Conservation (phyloP, 2,888 invertebrate genomes). For the Onthophagus sagittarius region DNA sequence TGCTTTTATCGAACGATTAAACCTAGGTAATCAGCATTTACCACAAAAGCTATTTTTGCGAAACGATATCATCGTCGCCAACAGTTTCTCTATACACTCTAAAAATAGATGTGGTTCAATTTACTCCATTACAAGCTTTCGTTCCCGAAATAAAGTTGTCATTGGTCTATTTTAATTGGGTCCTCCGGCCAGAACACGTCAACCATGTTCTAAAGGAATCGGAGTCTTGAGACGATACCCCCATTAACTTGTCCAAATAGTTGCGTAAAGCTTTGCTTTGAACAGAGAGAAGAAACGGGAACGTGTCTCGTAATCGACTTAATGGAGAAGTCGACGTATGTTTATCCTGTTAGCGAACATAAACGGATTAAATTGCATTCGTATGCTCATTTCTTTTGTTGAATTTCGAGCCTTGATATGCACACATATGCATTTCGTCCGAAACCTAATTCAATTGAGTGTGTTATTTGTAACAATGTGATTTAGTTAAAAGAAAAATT, state of each 20-base stretch:
- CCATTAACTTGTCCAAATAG: slow-evolving; percentile 13
- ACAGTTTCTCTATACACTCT: no score
- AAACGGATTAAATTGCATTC: neutral
- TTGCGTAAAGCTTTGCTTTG: neutral
- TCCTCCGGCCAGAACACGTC: neutral
- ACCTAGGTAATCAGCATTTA: no score
- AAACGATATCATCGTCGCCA: no score
- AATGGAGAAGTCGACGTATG: neutral
- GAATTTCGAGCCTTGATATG: neutral
- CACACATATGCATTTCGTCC: neutral
- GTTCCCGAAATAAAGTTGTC: neutral
- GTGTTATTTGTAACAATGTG: neutral
- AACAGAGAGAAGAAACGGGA: neutral
- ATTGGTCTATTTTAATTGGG: neutral
- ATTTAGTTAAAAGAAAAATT: no score
- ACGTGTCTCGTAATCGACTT: neutral
- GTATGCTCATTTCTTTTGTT: neutral
- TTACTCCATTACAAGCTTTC: neutral
- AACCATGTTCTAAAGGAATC: neutral
- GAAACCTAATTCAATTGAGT: neutral
- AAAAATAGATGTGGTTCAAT: neutral
- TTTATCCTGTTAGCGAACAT: neutral
- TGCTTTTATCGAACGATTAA: neutral
- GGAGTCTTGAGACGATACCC: neutral
- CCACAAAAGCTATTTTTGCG: no score